Base-by-base conservation (phyloP, 2,797 vertebrate species). In the Premnoplex brunnescens region DNA sequence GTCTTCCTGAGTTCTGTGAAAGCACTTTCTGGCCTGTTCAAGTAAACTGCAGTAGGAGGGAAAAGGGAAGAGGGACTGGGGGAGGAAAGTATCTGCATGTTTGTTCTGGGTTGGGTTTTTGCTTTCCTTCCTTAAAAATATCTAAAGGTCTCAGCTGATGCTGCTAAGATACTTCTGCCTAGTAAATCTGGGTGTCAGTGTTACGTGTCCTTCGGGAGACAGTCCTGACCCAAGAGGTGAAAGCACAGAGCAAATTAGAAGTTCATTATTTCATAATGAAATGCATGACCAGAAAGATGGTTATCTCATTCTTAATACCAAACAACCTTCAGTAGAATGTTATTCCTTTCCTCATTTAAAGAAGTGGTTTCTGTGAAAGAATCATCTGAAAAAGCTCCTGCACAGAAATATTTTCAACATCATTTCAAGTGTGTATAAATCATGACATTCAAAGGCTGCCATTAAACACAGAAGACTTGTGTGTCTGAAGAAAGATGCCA, bases 381-480 rank as follows among this genome's bases (percentile, higher is more conserved):
- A 75, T 62, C 64, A 30, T 39, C 41, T 51, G 59, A 13, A 34
- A 89, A 85, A 78, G 23, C 49, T 89, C 59, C 68, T 36, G 27
- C 27, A 12, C 41, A 24, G 52, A 56, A 59, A 78, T 44, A 92
- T 82, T 52, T 79, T 13, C 39, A 54, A n/a, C 0, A 0, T 78
- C 83, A 86, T 78, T 78, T 83, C 49, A 34, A 81, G 67, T 22
- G 75, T 34, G 52, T 72, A 69, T 93, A 94, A 96, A 95, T 82
- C 84, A 63, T 30, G 22, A 82, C 14, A 89, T 73, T 95, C 77
- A 94, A 78, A 92, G 71, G 66, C 84, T 89, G 87, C 55, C 91
- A 78, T 44, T 52, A 82, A 78, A 86, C 95, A 94, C 91, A 92
- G 87, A 55, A 32, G 78, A 71, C 18, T 79, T 91, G 81, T 96